These are phyloP conservation scores for Drosophila subpulchrella DNA, from an alignment of 1,140 invertebrate genomes.

Conservation along the genomic window DNA sequence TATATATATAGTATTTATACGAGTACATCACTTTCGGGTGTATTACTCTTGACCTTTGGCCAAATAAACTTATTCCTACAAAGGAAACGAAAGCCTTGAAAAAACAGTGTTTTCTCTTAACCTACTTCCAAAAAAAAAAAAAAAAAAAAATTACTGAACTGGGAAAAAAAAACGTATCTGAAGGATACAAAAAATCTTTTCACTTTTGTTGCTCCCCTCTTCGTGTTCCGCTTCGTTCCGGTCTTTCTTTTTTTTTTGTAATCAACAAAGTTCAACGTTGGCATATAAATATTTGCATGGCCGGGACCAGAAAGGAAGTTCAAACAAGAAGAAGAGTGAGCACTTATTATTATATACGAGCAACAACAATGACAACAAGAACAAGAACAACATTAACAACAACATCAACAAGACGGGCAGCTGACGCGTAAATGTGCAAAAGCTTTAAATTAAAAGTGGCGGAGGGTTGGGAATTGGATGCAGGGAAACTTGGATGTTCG, in stretches of 20 bases:
- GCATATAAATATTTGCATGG: conserved; percentile 61
- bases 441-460: conserved; percentile 69
- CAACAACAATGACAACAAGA: conserved; percentile 24
- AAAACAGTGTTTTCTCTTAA: conserved; percentile 44
- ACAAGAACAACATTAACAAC: conserved; percentile 18
- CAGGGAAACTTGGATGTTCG: background rate
- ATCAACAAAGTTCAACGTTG: conserved; percentile 59
- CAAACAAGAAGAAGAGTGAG: conserved; percentile 23
- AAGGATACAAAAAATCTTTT: conserved; percentile 41
- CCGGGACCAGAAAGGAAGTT: conserved; percentile 45
- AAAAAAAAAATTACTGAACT: background rate
- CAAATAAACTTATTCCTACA: conserved; percentile 42
- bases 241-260: conserved; percentile 36
- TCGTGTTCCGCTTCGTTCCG: conserved; percentile 8
- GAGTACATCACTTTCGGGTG: conserved; percentile 7
- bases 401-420: conserved; percentile 33
- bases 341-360: conserved; percentile 63
- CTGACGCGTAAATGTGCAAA: conserved; percentile 75
- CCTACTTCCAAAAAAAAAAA: conserved; percentile 15
- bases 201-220: conserved; percentile 24
- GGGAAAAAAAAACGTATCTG: conserved; percentile 10
- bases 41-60: conserved; percentile 48
- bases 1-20: conserved; percentile 15
- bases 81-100: conserved; percentile 26
- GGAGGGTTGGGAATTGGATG: background rate